Conservation (phyloP, 2,113 vertebrate species). For the Physeter macrocephalus region DNA sequence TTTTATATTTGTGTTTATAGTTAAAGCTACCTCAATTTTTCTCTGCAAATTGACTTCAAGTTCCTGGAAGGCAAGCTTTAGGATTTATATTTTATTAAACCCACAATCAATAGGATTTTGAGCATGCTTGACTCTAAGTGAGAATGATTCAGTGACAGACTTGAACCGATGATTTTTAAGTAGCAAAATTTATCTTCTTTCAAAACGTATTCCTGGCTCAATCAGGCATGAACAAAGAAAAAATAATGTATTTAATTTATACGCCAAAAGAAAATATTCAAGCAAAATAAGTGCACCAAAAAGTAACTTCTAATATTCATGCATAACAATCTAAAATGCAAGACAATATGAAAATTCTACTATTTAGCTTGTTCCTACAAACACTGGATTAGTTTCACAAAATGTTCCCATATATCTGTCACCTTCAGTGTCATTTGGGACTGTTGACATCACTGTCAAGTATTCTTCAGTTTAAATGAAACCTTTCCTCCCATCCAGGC, state of each 20-base stretch:
- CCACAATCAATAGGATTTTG: background rate
- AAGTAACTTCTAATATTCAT: background rate
- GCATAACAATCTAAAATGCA: background rate
- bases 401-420: background rate
- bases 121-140: background rate
- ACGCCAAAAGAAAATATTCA: background rate
- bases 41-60: background rate
- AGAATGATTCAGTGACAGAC: background rate
- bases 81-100: background rate
- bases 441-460: background rate
- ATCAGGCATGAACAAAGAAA: background rate
- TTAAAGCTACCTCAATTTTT: background rate
- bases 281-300: background rate
- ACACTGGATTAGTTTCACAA: background rate
- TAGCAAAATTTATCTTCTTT: background rate
- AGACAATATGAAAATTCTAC: background rate
- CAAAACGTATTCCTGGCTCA: background rate
- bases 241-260: background rate
- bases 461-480: constrained; percentile 17
- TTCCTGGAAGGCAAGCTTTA: constrained; percentile 1
- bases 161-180: constrained; percentile 7
- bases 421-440: background rate
- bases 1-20: background rate
- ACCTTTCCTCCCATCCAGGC: background rate
- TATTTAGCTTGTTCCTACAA: background rate